Evolutionary conservation across 2,797 vertebrate genomes (phyloP).

Genomic region (Oryzias dopingdopingensis): DNA sequence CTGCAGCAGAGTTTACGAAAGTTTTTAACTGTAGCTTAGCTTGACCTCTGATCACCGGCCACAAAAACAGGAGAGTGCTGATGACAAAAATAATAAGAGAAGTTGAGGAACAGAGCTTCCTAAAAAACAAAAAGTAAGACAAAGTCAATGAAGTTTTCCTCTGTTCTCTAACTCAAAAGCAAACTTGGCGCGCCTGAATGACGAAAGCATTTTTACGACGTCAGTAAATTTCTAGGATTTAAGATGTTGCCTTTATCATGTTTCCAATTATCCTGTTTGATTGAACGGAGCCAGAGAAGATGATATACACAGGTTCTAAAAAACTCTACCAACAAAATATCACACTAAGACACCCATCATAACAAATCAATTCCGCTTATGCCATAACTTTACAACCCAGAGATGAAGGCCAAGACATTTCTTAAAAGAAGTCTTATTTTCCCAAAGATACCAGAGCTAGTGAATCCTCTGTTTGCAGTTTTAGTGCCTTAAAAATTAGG

Average conservation of each 20-base stretch:
- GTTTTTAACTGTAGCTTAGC: constrained; percentile 58
- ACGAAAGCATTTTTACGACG: constrained; percentile 50
- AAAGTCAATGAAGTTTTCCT: constrained; percentile 28
- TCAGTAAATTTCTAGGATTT: constrained; percentile 47
- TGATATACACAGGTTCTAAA: constrained; percentile 50
- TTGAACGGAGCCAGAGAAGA: constrained; percentile 33
- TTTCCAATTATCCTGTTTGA: constrained; percentile 61
- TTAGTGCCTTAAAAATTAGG: constrained; percentile 9
- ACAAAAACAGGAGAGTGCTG: constrained; percentile 57
- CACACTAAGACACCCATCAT: constrained; percentile 19
- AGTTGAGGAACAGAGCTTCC: constrained; percentile 43
- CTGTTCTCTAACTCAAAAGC: constrained; percentile 41
- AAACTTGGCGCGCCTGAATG: constrained; percentile 35
- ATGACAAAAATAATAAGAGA: constrained; percentile 62
- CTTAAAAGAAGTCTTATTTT: constrained; percentile 26
- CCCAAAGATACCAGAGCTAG: constrained; percentile 15
- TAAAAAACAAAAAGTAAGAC: constrained; percentile 29
- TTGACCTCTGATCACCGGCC: constrained; percentile 55
- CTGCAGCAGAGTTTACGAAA: constrained; percentile 37
- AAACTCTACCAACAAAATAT: constrained; percentile 47
- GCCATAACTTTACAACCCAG: constrained; percentile 13
- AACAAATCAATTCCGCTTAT: constrained; percentile 22
- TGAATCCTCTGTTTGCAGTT: constrained; percentile 8
- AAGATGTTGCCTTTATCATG: constrained; percentile 55
- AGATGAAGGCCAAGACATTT: constrained; percentile 14